Percentiles rank a stretch among this genome's conserved stretches.
phyloP scores from a whole-genome alignment of 2,888 invertebrate species.

The Hedychridium roseum region DNA sequence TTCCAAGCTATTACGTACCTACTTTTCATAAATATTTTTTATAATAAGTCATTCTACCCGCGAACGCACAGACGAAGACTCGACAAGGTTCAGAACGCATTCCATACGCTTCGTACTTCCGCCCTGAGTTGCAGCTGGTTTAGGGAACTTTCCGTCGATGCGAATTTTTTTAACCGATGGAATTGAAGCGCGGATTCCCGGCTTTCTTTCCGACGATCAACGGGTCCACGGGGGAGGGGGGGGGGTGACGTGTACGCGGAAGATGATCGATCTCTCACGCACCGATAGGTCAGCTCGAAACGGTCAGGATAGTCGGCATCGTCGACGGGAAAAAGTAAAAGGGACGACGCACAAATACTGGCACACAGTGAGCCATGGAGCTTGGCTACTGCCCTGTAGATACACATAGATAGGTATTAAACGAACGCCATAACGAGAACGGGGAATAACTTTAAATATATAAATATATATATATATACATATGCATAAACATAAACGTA shows the following conservation, averaged over 20 bases:
- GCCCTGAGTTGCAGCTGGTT: too few species aligned
- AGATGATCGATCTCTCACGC: too few species aligned
- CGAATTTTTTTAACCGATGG: too few species aligned
- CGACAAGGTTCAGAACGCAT: too few species aligned
- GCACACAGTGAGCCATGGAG: slow-evolving; percentile 45
- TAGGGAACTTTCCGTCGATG: too few species aligned
- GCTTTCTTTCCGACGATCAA: slow-evolving; percentile 8
- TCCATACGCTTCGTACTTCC: too few species aligned
- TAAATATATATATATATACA: slow-evolving; percentile 33
- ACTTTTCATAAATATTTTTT: too few species aligned
- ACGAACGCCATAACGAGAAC: slow-evolving; percentile 28
- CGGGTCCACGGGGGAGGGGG: neutral
- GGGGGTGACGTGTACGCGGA: slow-evolving; percentile 1
- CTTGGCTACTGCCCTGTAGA: slow-evolving; percentile 55
- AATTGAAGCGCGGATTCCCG: too few species aligned
- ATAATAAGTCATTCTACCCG: too few species aligned
- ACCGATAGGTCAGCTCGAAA: slow-evolving; percentile 16
- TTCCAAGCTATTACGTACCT: too few species aligned
- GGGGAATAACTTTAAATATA: slow-evolving; percentile 32
- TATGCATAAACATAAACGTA: slow-evolving; percentile 37
- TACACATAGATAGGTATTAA: slow-evolving; percentile 47
- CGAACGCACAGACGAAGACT: too few species aligned
- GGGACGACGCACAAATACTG: slow-evolving; percentile 32
- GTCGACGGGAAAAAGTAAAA: slow-evolving; percentile 24
- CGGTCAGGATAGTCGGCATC: slow-evolving; percentile 19